Evolutionary conservation across 2,888 invertebrate genomes (phyloP), one percentile per base, ranked within the genome.

Genomic region (Amorpha juglandis): DNA sequence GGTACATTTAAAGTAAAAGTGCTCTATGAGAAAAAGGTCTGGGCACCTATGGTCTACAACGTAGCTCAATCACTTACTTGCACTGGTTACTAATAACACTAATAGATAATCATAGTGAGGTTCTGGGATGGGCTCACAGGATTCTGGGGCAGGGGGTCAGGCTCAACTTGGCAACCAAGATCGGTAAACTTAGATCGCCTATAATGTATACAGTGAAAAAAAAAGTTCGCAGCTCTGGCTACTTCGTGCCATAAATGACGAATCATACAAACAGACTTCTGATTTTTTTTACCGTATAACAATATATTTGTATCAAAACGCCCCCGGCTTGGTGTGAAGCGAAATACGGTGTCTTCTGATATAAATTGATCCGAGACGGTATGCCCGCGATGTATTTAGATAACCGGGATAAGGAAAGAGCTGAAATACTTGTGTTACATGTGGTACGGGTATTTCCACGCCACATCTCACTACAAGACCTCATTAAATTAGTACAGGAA

Each of bases 331-430:
- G 19, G 64, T 47, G 64, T 53, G 64, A 64, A 64, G 21, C 11
- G 64, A 64, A 33, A 55, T 50, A 52, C 35, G 12, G 16, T n/a
- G 58, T 21, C 21, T 45, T 12, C 16, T 33, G 48, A 51, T 47
- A n/a, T 69, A 68, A 65, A 65, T 70, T 65, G 45, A 64, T 52
- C 62, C 42, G 21, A 53, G 65, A 69, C 69, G 66, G 47, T 68
- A 63, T 67, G 65, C 66, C 66, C 64, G 52, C 42, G 68, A 69
- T 68, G 67, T 70, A 73, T 78, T 75, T 71, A 71, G 77, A 69
- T 72, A 71, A 77, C 67, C 72, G 65, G 76, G 70, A 72, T 74
- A 67, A 67, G 70, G 68, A 55, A 53, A 55, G 47, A 64, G 21
- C 19, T 35, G 53, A 47, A 7, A 47, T 48, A 35, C 47, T 64